phyloP scores from a whole-genome alignment of 2,888 invertebrate species.

The Autographa pulchrina region DNA sequence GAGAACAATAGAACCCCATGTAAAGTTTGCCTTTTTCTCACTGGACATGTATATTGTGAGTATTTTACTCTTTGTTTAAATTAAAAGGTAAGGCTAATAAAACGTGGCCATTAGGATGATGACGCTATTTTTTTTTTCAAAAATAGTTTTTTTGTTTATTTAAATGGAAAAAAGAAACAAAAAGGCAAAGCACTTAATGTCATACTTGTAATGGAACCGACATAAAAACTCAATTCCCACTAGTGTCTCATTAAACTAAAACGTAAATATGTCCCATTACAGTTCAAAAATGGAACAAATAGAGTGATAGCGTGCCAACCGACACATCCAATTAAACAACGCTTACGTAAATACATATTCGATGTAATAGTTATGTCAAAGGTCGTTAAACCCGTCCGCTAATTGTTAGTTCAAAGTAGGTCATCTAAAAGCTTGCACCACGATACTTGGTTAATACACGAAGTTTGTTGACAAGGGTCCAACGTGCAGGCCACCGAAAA shows the following conservation, averaged over 20 bases:
- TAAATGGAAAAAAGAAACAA: background rate
- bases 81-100: no score
- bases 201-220: background rate
- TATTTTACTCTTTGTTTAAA: no score
- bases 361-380: slow-evolving; percentile 56
- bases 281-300: slow-evolving; percentile 37
- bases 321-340: slow-evolving; percentile 55
- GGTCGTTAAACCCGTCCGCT: slow-evolving; percentile 53
- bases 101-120: no score
- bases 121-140: no score
- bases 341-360: slow-evolving; percentile 52
- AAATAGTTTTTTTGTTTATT: background rate
- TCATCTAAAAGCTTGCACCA: slow-evolving; percentile 62
- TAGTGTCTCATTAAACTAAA: slow-evolving; percentile 18
- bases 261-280: slow-evolving; percentile 27
- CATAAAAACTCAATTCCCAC: slow-evolving; percentile 1
- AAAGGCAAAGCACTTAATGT: background rate
- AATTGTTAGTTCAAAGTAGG: slow-evolving; percentile 67
- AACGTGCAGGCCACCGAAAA: slow-evolving; percentile 57
- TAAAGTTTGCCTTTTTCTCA: background rate
- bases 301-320: slow-evolving; percentile 49
- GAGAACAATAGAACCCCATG: background rate
- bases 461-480: slow-evolving; percentile 74
- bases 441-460: slow-evolving; percentile 65
- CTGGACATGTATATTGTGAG: no score